Evolutionary conservation across 2,888 invertebrate genomes (phyloP), one percentile per base, ranked within the genome.

Genomic region (Athalia cordata): DNA sequence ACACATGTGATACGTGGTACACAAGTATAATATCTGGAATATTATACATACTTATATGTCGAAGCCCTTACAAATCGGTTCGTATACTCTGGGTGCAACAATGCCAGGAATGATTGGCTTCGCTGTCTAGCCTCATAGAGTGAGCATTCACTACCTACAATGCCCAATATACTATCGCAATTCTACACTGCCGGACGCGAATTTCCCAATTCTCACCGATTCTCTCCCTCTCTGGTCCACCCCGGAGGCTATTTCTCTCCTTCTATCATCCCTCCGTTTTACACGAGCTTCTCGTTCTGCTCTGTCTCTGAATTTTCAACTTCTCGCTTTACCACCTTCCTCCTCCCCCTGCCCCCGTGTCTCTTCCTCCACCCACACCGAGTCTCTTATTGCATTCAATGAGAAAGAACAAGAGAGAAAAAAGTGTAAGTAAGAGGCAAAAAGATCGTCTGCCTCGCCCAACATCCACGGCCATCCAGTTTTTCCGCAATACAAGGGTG

Each of bases 61-160:
- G 47, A 59, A 59, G 59, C 72, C 72, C 59, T 72, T 57, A 72
- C 59, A 72, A 72, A 72, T 76, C 68, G 64, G 57, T 50, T 75
- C 70, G 77, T 78, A 80, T 77, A 77, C 77, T 79, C 29, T 29
- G 29, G 70, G 78, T 80, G 79, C 82, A 86, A 87, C 87, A 88
- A 88, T 88, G 85, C 86, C 81, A 82, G 85, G 29, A 86, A 87
- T 87, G 86, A 88, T 88, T 87, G 88, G 87, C 85, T 82, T 83
- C 81, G 79, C 84, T 84, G 84, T 86, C 85, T 84, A 82, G 81
- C 80, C 83, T 83, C 82, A 83, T 81, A 79, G 81, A 84, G 81
- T 76, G 79, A 77, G 85, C 84, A 86, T 87, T 87, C 85, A 85
- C 81, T 81, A 83, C 84, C 83, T 83, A 86, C 85, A 86, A 85